Evolutionary conservation across 2,797 vertebrate genomes (phyloP).

Genomic region (Helicolenus hilgendorfi): DNA sequence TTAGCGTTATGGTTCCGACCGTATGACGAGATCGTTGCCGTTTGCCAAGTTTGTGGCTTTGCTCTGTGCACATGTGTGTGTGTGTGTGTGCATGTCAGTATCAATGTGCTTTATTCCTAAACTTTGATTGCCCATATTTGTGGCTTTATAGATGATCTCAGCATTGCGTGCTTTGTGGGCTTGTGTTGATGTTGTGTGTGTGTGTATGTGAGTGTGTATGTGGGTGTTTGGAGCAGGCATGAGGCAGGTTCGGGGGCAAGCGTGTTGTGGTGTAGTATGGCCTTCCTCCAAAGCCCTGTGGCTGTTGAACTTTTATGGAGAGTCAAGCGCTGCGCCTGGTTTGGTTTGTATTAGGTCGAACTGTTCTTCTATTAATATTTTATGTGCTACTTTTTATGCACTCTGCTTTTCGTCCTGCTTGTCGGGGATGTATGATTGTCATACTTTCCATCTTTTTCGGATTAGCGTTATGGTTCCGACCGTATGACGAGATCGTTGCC

Average conservation of each 20-base stretch:
- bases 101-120: constrained; percentile 63
- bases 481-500: constrained; percentile 49
- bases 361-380: constrained; percentile 35
- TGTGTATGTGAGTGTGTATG: neutral
- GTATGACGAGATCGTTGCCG: constrained; percentile 48
- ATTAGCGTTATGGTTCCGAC: constrained; percentile 69
- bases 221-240: constrained; percentile 55
- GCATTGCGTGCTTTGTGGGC: constrained; percentile 69
- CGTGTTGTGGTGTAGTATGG: constrained; percentile 75
- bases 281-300: constrained; percentile 80
- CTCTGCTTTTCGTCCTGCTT: constrained; percentile 17
- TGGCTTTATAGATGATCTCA: constrained; percentile 82
- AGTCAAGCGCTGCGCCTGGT: constrained; percentile 80
- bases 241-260: constrained; percentile 67
- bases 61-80: constrained; percentile 25
- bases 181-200: constrained; percentile 49
- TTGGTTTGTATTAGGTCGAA: constrained; percentile 17
- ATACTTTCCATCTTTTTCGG: constrained; percentile 75
- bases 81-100: constrained; percentile 49
- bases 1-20: constrained; percentile 67
- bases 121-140: constrained; percentile 81
- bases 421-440: constrained; percentile 51
- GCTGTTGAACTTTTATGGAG: constrained; percentile 88
- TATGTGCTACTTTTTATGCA: constrained; percentile 36
- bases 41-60: constrained; percentile 65